Evolutionary conservation across 2,113 vertebrate species (phyloP), one percentile per base, ranked within the genome.

Genomic region (Poicephalus meyeri): DNA sequence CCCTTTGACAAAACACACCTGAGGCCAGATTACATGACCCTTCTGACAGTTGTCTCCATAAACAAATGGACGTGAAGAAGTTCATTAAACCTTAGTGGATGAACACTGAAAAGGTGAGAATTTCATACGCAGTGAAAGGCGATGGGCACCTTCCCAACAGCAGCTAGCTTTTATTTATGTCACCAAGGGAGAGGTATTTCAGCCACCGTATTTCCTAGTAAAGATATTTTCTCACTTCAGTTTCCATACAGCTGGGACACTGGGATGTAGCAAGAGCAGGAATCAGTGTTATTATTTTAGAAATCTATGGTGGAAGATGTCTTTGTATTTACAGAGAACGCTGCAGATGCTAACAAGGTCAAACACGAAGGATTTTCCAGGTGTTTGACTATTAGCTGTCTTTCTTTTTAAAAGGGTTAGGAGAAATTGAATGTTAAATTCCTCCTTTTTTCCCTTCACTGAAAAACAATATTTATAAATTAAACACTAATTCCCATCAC

Each of bases 61-160:
- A 95, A 70, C 55, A 96, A 86, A 90, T 18, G 20, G 61, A 63
- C 71, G 35, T 73, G 60, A 69, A 91, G 74, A 78, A 88, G 87
- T 72, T 92, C 26, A 81, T 68, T 86, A 25, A 11, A 58, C 72
- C 23, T 88, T 68, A 70, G 49, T 53, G 49, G 64, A 26, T 82
- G 52, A 63, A 70, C 26, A 42, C 31, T 56, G 76, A 83, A 82
- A 70, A 79, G 15, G 68, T 17, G 42, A 81, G 66, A 80, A 88
- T 41, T 14, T 46, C 50, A 33, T 17, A 50, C 2, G 3, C 14
- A 69, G 12, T 33, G 68, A 77, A 70, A 86, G 42, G 39, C 37
- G 76, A 52, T 0, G 1, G 33, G 31, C 0, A 0, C 58, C 58
- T 79, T 86, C 68, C 42, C 46, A 78, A 35, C 17, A 52, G 60